Conservation (phyloP, 2,113 vertebrate species). For the Calonectris borealis region DNA sequence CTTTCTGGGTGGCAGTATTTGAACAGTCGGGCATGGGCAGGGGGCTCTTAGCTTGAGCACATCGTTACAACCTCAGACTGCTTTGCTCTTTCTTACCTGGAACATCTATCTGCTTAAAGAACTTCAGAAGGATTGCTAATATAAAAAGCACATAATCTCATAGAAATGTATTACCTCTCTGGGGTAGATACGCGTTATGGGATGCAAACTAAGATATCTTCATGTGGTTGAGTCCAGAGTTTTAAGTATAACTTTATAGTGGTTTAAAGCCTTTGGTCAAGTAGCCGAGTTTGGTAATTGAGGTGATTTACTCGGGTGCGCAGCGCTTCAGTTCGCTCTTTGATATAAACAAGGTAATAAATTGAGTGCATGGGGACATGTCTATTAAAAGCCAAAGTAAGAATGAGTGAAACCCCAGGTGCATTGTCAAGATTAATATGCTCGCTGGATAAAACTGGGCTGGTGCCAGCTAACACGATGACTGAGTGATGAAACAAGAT, state of each 20-base stretch:
- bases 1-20: not conserved
- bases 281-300: not conserved
- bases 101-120: not conserved
- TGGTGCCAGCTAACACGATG: not conserved
- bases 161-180: accelerated
- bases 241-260: not conserved
- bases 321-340: not conserved
- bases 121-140: accelerated
- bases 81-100: not conserved
- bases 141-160: not conserved
- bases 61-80: accelerated
- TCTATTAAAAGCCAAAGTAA: not conserved
- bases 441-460: not conserved
- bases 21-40: accelerated
- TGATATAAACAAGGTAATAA: not conserved
- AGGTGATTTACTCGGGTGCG: not conserved
- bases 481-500: not conserved
- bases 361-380: not conserved
- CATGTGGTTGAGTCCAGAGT: not conserved
- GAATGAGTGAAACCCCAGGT: not conserved
- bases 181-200: not conserved
- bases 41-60: not conserved
- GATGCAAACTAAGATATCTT: not conserved
- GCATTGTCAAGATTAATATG: not conserved
- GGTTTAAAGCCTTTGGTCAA: not conserved